A percentile compares a stretch with the other conserved stretches of the same genome.
Evolutionary conservation across 2,797 vertebrate species (phyloP).

Genomic region (Champsocephalus esox): DNA sequence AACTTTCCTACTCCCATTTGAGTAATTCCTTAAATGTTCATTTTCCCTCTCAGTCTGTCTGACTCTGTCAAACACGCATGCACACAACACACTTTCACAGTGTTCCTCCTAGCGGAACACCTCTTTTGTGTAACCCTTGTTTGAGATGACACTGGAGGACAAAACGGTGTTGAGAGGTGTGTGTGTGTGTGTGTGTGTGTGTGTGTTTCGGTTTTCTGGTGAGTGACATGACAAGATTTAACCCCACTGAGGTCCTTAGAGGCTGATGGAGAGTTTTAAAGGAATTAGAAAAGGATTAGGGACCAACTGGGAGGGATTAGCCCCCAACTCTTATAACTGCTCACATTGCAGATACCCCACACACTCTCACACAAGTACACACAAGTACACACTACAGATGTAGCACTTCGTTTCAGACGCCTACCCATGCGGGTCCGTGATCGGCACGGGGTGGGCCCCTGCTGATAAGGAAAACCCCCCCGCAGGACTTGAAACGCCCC

Average conservation of each 20-base stretch:
- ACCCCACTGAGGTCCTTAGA: conserved; percentile 60
- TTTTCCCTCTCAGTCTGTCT: neutral
- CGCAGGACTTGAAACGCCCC: too few species aligned
- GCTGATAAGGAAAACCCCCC: too few species aligned
- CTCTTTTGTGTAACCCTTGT: too few species aligned
- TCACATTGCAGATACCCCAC: conserved; percentile 59
- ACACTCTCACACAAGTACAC: too few species aligned
- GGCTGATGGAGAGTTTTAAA: conserved; percentile 77
- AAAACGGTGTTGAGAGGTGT: neutral
- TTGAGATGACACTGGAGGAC: neutral
- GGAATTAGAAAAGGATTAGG: conserved; percentile 79
- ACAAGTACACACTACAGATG: too few species aligned
- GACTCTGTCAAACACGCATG: neutral
- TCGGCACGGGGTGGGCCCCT: too few species aligned
- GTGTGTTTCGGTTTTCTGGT: neutral
- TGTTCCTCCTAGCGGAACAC: neutral
- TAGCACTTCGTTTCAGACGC: too few species aligned
- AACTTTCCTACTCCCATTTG: neutral
- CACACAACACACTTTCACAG: conserved; percentile 1
- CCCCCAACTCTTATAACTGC: conserved; percentile 61
- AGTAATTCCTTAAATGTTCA: neutral
- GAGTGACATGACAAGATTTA: conserved; percentile 61
- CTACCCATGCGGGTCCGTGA: too few species aligned
- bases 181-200: conserved; percentile 21
- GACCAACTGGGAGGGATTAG: conserved; percentile 75